Evolutionary conservation across 30 jellyfish, hydroid and myxozoan species (phyloP).

Genomic region (Pelagia noctiluca): DNA sequence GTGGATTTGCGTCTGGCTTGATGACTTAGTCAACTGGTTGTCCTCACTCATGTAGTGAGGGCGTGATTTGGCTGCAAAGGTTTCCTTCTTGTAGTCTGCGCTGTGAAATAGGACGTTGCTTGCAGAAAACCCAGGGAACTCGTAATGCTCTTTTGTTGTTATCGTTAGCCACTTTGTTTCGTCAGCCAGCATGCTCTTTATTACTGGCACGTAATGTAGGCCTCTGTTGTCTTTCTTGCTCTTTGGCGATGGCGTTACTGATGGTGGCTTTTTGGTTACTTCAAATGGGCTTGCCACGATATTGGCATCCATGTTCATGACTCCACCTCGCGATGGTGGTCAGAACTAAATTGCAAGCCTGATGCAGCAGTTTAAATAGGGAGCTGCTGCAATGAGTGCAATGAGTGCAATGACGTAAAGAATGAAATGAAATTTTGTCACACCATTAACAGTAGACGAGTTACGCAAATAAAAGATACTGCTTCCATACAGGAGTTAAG

Average conservation of each 20-base stretch:
- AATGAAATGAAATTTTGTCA: neutral
- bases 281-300: neutral
- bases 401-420: too few species aligned
- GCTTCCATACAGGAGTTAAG: too few species aligned
- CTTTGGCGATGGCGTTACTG: neutral
- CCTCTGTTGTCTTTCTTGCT: neutral
- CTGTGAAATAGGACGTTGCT: neutral
- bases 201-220: neutral
- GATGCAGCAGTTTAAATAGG: too few species aligned
- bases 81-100: neutral
- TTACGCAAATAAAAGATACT: too few species aligned
- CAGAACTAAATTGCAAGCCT: too few species aligned
- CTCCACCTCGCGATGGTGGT: too few species aligned
- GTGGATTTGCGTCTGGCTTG: neutral
- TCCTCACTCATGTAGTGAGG: conserved; percentile 12
- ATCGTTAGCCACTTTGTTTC: neutral
- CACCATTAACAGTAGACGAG: too few species aligned
- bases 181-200: conserved; percentile 12
- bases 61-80: neutral
- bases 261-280: neutral
- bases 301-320: too few species aligned
- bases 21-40: conserved; percentile 2
- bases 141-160: neutral
- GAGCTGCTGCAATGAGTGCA: too few species aligned
- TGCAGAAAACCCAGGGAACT: conserved; percentile 4